Evolutionary conservation across 2,113 vertebrate genomes (phyloP).

Genomic region (Passer domesticus): DNA sequence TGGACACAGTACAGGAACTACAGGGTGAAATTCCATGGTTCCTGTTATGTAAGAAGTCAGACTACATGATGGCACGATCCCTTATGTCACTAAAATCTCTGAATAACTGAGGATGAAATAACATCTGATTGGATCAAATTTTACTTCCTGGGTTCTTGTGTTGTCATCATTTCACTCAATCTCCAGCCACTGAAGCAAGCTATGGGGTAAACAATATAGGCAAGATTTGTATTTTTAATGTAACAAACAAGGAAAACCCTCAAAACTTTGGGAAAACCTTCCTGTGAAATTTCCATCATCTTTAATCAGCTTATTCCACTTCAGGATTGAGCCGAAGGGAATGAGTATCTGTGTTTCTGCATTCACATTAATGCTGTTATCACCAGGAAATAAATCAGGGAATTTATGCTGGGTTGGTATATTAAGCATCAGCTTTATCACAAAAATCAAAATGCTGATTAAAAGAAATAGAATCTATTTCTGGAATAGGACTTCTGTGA

Average conservation of each 20-base stretch:
- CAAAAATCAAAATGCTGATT: neutral
- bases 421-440: neutral
- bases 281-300: neutral
- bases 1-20: slow-evolving; percentile 28
- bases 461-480: neutral
- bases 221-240: neutral
- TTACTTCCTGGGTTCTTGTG: neutral
- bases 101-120: neutral
- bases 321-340: neutral
- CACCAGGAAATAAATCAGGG: neutral
- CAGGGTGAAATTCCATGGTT: slow-evolving; percentile 1
- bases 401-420: neutral
- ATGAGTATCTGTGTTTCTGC: neutral
- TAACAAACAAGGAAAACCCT: neutral
- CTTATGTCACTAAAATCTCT: neutral
- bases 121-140: neutral
- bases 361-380: neutral
- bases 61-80: neutral
- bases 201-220: neutral
- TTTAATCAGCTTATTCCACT: neutral
- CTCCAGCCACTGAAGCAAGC: neutral
- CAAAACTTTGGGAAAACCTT: neutral
- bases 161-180: neutral
- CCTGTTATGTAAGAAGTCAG: slow-evolving; percentile 16
- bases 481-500: neutral